These are phyloP conservation scores for Ochropleura plecta DNA, from an alignment of 2,888 invertebrate genomes.

Conservation along the genomic window DNA sequence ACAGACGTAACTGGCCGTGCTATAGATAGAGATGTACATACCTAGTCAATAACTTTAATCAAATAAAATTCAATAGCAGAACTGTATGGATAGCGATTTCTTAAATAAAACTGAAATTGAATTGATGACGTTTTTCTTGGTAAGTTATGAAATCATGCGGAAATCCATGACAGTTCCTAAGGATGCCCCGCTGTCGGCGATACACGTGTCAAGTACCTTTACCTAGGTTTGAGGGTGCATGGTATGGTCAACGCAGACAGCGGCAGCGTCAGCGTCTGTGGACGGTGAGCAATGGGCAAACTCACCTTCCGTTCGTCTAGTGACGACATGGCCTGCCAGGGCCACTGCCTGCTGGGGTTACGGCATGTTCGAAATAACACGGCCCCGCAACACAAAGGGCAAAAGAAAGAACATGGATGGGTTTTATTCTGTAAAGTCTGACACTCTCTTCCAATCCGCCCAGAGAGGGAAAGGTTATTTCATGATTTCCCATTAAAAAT, in stretches of 20 bases:
- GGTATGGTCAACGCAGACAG: not conserved
- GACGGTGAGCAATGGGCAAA: too few species aligned
- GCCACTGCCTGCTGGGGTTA: too few species aligned
- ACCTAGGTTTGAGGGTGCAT: not conserved
- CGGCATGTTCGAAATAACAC: too few species aligned
- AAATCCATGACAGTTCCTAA: not conserved
- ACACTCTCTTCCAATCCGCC: too few species aligned
- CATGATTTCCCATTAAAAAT: not conserved
- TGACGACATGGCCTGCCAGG: too few species aligned
- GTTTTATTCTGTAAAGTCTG: too few species aligned
- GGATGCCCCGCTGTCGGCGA: not conserved
- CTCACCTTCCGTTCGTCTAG: too few species aligned
- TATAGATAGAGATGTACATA: not conserved
- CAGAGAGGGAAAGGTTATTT: too few species aligned
- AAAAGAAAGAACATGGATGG: too few species aligned
- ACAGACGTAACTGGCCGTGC: slow-evolving; percentile 6
- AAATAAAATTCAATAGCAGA: not conserved
- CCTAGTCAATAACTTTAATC: slow-evolving; percentile 27
- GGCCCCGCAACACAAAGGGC: too few species aligned
- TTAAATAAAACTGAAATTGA: not conserved
- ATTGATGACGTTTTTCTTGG: not conserved
- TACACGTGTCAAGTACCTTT: not conserved
- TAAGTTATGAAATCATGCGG: not conserved
- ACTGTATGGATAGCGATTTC: not conserved
- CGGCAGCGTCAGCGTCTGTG: too few species aligned